Evolutionary conservation across 2,888 invertebrate species (phyloP), one percentile per base, ranked within the genome.

Genomic region (Drosophila limbata): DNA sequence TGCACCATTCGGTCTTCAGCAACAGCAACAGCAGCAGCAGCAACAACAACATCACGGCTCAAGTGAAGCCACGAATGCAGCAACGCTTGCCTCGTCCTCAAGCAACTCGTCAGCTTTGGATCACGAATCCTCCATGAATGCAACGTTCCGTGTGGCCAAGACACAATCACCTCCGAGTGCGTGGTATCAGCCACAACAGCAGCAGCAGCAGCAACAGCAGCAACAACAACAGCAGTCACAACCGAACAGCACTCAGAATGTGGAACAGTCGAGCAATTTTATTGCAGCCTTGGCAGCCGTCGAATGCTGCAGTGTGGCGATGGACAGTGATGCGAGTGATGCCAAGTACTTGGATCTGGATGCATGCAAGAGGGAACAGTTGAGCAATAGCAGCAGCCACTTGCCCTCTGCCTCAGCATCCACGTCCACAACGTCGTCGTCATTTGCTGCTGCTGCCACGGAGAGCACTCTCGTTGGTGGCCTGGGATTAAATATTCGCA

Each of bases 401-500:
- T 61, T 89, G 51, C 81, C 74, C 15, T 78, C 89, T 74, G 88
- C 83, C 1, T 82, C 63, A 10, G 63, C 63, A 10, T 63, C 91
- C 15, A 77, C 89, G 4, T 90, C 89, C 2, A 91, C 91, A 4
- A 86, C 91, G 5, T 84, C 92, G 2, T 84, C 90, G 0, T 90
- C 90, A 3, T 91, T 91, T 17, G 91, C 91, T 39, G 88, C 88
- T 8, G 92, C 92, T 3, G 93, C 93, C 64, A 90, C 92, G 2
- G 92, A 92, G 48, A 91, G 92, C 52, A 92, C 92, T 31, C 76
- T 92, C 66, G 91, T 91, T 1, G 90, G 90, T 3, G 90, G 90
- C 4, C 92, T 96, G 53, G 89, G 88, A 5, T 93, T 96, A 50
- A 96, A 96, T 90, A 97, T 97, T 85, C 94, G 96, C 81, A 95